Evolutionary conservation across 2,797 vertebrate genomes (phyloP).

Genomic region (Crenuchus spilurus): DNA sequence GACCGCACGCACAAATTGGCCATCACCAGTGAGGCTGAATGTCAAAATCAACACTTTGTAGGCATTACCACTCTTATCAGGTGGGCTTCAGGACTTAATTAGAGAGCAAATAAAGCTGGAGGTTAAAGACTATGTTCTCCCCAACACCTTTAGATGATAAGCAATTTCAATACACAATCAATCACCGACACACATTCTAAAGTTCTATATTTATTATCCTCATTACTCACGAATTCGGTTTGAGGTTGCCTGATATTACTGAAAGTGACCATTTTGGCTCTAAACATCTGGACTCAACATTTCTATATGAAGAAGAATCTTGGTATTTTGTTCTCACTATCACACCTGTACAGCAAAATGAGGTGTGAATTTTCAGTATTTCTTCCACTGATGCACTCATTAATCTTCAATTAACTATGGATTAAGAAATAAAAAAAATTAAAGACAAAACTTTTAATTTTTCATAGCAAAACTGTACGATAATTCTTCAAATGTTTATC

Average conservation of each 20-base stretch:
- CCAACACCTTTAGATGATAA: conserved; percentile 68
- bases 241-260: neutral
- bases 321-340: too few species aligned
- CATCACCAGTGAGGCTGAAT: neutral
- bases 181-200: too few species aligned
- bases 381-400: too few species aligned
- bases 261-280: neutral
- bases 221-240: neutral
- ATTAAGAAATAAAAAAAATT: neutral
- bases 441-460: neutral
- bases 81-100: conserved; percentile 61
- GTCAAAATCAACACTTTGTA: conserved; percentile 39
- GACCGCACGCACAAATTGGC: too few species aligned
- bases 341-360: too few species aligned
- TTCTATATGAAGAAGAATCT: too few species aligned
- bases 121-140: conserved; percentile 35
- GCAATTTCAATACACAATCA: neutral
- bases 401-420: too few species aligned
- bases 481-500: neutral
- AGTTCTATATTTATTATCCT: neutral
- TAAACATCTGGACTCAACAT: too few species aligned
- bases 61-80: conserved; percentile 63
- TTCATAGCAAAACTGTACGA: neutral
- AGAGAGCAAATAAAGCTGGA: conserved; percentile 50
- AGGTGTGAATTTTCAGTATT: too few species aligned